phyloP scores from a whole-genome alignment of 1,140 invertebrate genomes.

The Chironomus striatipennis region DNA sequence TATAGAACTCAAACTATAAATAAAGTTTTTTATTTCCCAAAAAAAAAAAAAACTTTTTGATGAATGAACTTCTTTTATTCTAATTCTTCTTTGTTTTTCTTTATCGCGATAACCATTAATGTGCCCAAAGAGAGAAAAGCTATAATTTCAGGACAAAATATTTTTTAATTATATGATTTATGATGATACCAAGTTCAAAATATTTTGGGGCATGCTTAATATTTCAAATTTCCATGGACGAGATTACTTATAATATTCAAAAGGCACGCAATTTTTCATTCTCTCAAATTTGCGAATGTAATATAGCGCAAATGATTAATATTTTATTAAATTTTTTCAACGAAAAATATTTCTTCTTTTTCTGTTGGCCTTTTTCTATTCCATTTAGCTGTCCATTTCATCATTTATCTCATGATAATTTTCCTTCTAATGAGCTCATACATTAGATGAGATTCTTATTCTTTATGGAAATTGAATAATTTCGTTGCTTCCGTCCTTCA shows the following conservation, averaged over 20 bases:
- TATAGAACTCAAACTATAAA: too few species aligned
- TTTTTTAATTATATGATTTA: constrained; percentile 9
- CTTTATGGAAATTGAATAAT: constrained; percentile 1
- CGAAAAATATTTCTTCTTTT: not conserved
- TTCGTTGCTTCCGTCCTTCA: not conserved
- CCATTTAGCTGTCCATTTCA: too few species aligned
- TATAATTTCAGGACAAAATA: constrained; percentile 14
- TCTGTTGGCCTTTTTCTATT: not conserved
- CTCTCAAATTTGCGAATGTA: too few species aligned
- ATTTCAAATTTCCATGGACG: not conserved
- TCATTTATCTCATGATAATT: not conserved
- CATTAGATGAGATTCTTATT: not conserved
- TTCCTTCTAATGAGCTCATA: not conserved
- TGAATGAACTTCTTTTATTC: not conserved
- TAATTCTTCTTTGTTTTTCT: not conserved
- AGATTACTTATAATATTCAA: not conserved
- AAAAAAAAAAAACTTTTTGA: not conserved
- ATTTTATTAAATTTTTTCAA: not conserved
- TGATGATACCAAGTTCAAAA: not conserved
- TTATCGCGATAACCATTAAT: not conserved
- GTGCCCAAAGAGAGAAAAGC: not conserved
- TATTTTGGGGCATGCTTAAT: too few species aligned
- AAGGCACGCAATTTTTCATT: not conserved
- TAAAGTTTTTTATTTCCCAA: not conserved
- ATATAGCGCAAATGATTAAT: not conserved